Evolutionary conservation across 2,797 vertebrate genomes (phyloP).

Genomic region (Gadopsis bispinosus): DNA sequence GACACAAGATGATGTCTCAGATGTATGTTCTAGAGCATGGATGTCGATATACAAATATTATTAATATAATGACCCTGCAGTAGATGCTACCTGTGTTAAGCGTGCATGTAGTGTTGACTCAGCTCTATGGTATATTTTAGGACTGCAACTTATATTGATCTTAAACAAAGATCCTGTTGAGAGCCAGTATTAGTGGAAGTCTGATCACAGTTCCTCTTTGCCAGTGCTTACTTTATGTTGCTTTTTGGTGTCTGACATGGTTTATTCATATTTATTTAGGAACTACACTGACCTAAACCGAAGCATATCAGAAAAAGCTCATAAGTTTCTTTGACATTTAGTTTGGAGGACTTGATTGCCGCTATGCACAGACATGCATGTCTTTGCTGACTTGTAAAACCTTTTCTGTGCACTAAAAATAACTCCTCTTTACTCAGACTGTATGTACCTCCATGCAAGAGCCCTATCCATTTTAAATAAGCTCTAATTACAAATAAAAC

Average conservation of each 20-base stretch:
- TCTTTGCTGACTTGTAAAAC: background rate
- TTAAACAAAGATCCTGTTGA: background rate
- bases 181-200: background rate
- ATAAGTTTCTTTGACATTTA: background rate
- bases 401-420: background rate
- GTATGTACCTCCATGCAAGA: background rate
- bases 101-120: background rate
- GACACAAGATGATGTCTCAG: background rate
- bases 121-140: background rate
- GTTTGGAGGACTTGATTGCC: background rate
- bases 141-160: background rate
- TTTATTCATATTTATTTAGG: background rate
- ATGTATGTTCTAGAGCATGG: background rate
- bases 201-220: background rate
- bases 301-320: background rate
- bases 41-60: background rate
- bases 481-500: background rate
- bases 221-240: background rate
- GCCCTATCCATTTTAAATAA: background rate
- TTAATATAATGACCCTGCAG: background rate
- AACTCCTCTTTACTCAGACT: background rate
- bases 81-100: background rate
- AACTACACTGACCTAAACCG: background rate
- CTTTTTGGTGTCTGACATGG: background rate
- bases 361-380: background rate